A percentile compares a stretch with the other conserved stretches of the same genome.
Conservation (phyloP, 2,888 invertebrate species). For the Andrena bicolor region DNA sequence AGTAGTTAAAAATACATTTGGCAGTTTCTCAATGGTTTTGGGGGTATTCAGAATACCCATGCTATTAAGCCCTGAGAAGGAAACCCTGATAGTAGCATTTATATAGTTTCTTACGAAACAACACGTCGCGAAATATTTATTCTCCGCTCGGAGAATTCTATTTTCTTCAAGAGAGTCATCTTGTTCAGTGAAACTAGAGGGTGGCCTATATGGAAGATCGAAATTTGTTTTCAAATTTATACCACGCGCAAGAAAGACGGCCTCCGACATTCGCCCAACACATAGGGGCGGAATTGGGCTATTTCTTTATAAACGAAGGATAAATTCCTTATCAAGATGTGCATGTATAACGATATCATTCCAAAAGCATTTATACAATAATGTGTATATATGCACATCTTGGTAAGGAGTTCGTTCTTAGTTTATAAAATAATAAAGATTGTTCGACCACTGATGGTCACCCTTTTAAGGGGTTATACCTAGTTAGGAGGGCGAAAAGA, state of each 20-base stretch:
- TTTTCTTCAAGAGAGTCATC: not conserved
- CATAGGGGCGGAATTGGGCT: not conserved
- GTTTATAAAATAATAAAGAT: too few species aligned
- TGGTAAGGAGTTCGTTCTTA: too few species aligned
- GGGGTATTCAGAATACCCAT: not conserved
- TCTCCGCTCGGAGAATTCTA: not conserved
- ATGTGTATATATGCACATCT: too few species aligned
- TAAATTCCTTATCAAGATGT: not conserved
- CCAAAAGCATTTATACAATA: not conserved
- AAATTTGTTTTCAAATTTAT: not conserved
- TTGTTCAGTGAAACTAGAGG: not conserved
- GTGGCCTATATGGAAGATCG: not conserved
- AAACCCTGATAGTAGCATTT: not conserved
- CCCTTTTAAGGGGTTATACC: too few species aligned
- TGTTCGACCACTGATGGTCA: too few species aligned
- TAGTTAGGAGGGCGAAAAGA: too few species aligned
- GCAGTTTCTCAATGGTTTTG: not conserved
- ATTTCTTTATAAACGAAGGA: not conserved
- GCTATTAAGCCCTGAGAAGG: not conserved
- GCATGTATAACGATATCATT: not conserved
- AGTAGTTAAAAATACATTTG: conserved; percentile 2
- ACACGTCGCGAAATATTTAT: not conserved
- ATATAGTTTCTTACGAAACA: not conserved
- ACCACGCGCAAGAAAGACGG: not conserved
- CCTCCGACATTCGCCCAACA: not conserved